phyloP scores from a whole-genome alignment of 1,140 invertebrate species.

The Aphaenogaster rudis region DNA sequence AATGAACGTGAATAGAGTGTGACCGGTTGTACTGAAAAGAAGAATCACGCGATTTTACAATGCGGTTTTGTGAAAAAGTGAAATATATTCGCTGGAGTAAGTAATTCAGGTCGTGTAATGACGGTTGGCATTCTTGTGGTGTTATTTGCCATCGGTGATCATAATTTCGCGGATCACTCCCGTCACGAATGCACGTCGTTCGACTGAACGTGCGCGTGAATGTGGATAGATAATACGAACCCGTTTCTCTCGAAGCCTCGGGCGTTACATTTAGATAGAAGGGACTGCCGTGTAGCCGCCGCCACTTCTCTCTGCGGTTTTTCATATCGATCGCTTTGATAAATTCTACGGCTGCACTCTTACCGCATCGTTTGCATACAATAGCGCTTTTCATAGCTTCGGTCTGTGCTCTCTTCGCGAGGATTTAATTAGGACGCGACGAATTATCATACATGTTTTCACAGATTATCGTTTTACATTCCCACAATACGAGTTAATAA shows the following conservation, averaged over 20 bases:
- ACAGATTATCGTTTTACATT: conserved; percentile 36
- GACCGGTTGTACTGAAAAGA: not conserved
- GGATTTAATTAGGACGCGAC: conserved; percentile 53
- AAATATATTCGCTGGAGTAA: not conserved
- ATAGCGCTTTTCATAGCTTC: conserved; percentile 26
- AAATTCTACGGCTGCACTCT: conserved; percentile 21
- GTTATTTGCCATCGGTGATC: conserved; percentile 34
- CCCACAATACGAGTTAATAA: conserved; percentile 41
- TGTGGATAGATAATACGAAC: conserved; percentile 56
- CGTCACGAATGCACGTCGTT: conserved; percentile 46
- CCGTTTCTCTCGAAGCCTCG: conserved; percentile 38
- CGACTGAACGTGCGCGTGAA: conserved; percentile 34
- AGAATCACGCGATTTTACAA: not conserved
- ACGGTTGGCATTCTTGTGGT: not conserved
- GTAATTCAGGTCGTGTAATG: conserved; percentile 17
- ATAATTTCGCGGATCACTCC: conserved; percentile 39
- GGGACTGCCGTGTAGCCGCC: conserved; percentile 10
- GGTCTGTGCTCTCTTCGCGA: not conserved
- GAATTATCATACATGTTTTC: conserved; percentile 48
- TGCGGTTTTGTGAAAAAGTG: not conserved
- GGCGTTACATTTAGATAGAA: conserved; percentile 65
- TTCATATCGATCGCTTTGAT: conserved; percentile 51
- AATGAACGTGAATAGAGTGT: not conserved
- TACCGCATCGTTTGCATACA: conserved; percentile 42
- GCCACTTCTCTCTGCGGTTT: conserved; percentile 35